A percentile compares a stretch with the other conserved stretches of the same genome.
These are phyloP conservation scores for Caenorhabditis panamensis DNA, from an alignment of 2,888 invertebrate species.

Conservation along the genomic window DNA sequence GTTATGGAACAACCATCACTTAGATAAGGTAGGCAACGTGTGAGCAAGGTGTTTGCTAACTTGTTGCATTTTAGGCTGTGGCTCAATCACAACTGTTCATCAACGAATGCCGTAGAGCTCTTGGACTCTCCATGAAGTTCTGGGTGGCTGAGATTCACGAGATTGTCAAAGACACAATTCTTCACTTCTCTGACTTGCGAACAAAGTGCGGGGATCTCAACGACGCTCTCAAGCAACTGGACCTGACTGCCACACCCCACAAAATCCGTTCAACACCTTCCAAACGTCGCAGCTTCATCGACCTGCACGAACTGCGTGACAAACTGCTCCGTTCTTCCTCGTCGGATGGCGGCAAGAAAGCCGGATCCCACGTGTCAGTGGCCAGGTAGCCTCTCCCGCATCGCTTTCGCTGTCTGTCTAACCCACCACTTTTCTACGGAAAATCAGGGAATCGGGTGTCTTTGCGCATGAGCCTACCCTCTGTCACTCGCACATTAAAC, in stretches of 20 bases:
- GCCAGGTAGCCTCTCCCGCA: conserved; percentile 76
- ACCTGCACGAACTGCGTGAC: conserved; percentile 80
- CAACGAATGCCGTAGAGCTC: conserved; percentile 81
- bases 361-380: conserved; percentile 80
- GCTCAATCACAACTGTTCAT: conserved; percentile 81
- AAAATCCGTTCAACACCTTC: conserved; percentile 81
- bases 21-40: conserved; percentile 73
- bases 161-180: conserved; percentile 81
- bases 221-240: conserved; percentile 81
- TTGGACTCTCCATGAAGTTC: conserved; percentile 81
- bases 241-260: conserved; percentile 81
- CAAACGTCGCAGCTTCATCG: conserved; percentile 80
- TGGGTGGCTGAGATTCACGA: conserved; percentile 82
- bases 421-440: not conserved
- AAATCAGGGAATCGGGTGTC: conserved; percentile 8
- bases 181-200: conserved; percentile 81
- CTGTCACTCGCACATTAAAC: conserved; percentile 19
- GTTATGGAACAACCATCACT: conserved; percentile 81
- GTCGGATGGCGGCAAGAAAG: conserved; percentile 73
- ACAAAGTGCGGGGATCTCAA: conserved; percentile 81
- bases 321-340: conserved; percentile 77
- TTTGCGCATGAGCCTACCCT: conserved; percentile 36
- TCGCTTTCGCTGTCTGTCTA: conserved; percentile 48
- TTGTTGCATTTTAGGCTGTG: conserved; percentile 69
- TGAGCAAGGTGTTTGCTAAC: not conserved